Evolutionary conservation across 1,140 invertebrate species (phyloP).

Genomic region (Limonius californicus): DNA sequence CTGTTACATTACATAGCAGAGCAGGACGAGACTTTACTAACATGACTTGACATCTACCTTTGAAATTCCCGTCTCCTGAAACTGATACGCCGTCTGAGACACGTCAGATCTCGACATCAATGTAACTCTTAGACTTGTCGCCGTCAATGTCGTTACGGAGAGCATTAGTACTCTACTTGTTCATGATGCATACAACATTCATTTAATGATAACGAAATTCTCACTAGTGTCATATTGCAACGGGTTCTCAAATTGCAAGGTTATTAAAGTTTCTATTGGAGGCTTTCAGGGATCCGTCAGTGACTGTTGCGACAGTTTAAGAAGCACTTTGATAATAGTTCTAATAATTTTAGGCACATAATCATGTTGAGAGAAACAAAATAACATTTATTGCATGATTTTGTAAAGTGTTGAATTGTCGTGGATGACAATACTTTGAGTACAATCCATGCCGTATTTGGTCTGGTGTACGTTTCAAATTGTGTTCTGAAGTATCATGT

Average conservation of each 20-base stretch:
- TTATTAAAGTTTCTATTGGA: too few relatives aligned
- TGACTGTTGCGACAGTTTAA: neutral
- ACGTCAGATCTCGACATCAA: slow-evolving; percentile 29
- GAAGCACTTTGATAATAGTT: too few relatives aligned
- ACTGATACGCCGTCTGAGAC: slow-evolving; percentile 33
- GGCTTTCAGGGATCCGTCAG: too few relatives aligned
- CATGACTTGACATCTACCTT: slow-evolving; percentile 36
- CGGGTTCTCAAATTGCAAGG: too few relatives aligned
- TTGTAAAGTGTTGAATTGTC: too few relatives aligned
- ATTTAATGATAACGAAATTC: slow-evolving; percentile 5
- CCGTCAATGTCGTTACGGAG: slow-evolving; percentile 28
- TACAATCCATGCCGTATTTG: too few relatives aligned
- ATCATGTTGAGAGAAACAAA: too few relatives aligned
- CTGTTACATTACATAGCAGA: slow-evolving; percentile 9
- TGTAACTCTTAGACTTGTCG: slow-evolving; percentile 30
- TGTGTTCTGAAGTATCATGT: too few relatives aligned
- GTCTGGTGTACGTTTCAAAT: too few relatives aligned
- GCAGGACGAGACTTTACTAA: slow-evolving; percentile 27
- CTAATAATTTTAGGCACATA: too few relatives aligned
- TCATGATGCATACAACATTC: slow-evolving; percentile 3
- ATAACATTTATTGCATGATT: too few relatives aligned
- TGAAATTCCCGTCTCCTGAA: slow-evolving; percentile 36
- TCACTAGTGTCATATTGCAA: neutral
- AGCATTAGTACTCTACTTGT: slow-evolving; percentile 17
- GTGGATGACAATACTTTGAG: too few relatives aligned